phyloP scores from a whole-genome alignment of 2,797 vertebrate species.

The Steatocranus sp. region DNA sequence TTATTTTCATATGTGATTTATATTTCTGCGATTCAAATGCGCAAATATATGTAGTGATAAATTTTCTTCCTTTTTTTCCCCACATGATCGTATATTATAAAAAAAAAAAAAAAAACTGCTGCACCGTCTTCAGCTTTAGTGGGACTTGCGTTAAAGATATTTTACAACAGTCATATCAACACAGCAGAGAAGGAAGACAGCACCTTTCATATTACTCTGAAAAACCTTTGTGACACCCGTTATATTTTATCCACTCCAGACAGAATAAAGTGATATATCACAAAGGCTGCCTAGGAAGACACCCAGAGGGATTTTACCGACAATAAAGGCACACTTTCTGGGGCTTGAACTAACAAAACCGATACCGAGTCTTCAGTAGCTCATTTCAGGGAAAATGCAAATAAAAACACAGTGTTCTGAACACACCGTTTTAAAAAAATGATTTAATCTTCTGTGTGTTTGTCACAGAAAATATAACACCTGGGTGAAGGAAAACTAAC shows the following conservation, averaged over 20 bases:
- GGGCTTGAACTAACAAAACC: background rate
- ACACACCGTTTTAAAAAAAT: accelerated
- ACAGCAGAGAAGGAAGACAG: background rate
- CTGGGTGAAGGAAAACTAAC: background rate
- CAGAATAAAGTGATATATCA: background rate
- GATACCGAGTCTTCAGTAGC: background rate
- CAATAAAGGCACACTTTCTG: background rate
- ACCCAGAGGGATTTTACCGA: background rate
- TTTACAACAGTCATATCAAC: background rate
- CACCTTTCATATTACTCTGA: background rate
- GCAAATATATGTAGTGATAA: background rate
- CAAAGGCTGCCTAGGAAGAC: background rate
- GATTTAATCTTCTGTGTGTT: background rate
- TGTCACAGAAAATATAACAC: background rate
- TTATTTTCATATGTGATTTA: background rate
- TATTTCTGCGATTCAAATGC: background rate
- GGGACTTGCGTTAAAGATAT: background rate
- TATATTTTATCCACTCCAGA: background rate
- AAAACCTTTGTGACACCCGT: background rate
- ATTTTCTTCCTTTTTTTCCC: accelerated
- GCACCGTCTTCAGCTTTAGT: background rate
- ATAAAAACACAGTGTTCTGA: background rate
- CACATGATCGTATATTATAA: background rate
- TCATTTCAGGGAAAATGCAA: background rate
- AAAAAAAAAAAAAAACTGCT: background rate